These are phyloP conservation scores for Abscondita cerata DNA, from an alignment of 2,888 invertebrate species.

Conservation along the genomic window DNA sequence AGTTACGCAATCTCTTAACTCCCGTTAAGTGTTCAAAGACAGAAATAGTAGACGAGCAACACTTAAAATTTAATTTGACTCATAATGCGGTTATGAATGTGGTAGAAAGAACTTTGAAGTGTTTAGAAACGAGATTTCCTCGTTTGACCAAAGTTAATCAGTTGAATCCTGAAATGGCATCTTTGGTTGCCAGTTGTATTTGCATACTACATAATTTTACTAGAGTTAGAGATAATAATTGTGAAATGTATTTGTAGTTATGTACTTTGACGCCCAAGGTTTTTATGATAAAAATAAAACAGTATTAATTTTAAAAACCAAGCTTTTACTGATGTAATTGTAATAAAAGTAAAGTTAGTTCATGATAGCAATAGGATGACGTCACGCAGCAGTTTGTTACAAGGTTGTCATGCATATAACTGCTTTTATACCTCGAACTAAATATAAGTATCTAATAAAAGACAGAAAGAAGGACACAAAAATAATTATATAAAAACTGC, in stretches of 20 bases:
- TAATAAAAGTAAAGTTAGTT: neutral
- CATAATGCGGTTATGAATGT: conserved; percentile 40
- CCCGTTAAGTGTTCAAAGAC: conserved; percentile 33
- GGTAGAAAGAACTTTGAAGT: conserved; percentile 40
- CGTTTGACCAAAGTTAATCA: conserved; percentile 38
- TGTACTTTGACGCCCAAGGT: neutral
- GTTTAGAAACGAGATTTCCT: conserved; percentile 41
- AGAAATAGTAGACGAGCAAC: conserved; percentile 24
- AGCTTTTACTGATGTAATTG: neutral
- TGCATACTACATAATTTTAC: conserved; percentile 45
- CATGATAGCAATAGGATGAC: too few relatives aligned
- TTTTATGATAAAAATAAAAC: neutral
- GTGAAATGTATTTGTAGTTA: conserved; percentile 28
- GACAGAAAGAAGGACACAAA: too few relatives aligned
- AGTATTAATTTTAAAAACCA: too few relatives aligned
- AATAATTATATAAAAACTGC: too few relatives aligned
- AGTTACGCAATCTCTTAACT: conserved; percentile 39
- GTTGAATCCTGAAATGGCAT: conserved; percentile 37
- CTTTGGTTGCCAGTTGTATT: conserved; percentile 38
- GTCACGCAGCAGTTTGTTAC: too few relatives aligned
- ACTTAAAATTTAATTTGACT: conserved; percentile 38
- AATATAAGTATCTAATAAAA: too few relatives aligned
- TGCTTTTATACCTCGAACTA: too few relatives aligned
- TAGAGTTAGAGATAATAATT: conserved; percentile 38
- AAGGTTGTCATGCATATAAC: too few relatives aligned